Evolutionary conservation across 2,113 vertebrate genomes (phyloP), one percentile per base, ranked within the genome.

Genomic region (Sprattus sprattus): DNA sequence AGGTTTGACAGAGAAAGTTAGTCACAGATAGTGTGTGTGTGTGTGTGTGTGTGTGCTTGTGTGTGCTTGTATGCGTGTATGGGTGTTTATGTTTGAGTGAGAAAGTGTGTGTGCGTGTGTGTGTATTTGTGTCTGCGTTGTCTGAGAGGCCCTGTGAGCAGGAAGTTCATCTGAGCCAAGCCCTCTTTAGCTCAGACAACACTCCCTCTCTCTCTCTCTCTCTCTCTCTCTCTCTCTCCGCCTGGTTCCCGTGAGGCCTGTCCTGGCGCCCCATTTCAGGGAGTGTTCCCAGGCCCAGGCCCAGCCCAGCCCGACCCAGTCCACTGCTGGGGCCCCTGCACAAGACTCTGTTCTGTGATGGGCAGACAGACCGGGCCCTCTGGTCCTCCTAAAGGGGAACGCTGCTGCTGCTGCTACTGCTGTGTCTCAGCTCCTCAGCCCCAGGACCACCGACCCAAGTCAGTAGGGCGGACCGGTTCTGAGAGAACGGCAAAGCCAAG

Each of bases 271-370:
- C 64, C 64, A 71, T 71, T 71, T 71, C 28, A 13, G 25, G 28
- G 64, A 13, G 64, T 71, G 64, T 71, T 71, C 64, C 64, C 64
- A 71, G 64, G 64, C 64, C 64, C 64, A 71, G 64, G 64, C 64
- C 64, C 64, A 32, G 64, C 25, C 64, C 25, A 54, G 52, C 52
- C 52, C 52, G 52, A 54, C 52, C 52, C 52, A 54, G 11, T 54
- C 52, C 4, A 15, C 52, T 54, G 15, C 52, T 54, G 52, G 52
- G 52, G 64, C n/a, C 64, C 64, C 64, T 10, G 64, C 25, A 10
- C 64, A 11, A 6, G 57, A 20, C 54, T 22, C 22, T 64, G 57
- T 20, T 64, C 57, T 28, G 64, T 71, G 64, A 71, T 1, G n/a
- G 60, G 60, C 22, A 22, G 60, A n/a, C n/a, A 9, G 64, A 71